These are phyloP conservation scores for Priapulus caudatus DNA, from an alignment of 2,888 invertebrate genomes.

Conservation along the genomic window DNA sequence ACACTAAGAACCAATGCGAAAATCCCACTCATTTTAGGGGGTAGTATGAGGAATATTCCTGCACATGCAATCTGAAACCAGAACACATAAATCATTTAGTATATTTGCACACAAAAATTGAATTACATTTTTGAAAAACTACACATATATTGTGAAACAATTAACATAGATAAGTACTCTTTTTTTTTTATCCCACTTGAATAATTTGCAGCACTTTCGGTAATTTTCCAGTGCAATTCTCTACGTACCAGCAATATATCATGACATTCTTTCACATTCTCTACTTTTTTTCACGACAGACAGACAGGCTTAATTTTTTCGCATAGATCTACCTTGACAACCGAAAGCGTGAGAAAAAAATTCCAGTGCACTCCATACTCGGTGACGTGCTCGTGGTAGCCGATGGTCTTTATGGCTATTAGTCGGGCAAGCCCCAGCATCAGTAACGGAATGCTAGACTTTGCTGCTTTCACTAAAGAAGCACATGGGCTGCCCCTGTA, in stretches of 20 bases:
- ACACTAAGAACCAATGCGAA: constrained; percentile 44
- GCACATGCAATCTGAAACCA: neutral
- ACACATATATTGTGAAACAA: too few species aligned
- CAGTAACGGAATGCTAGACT: constrained; percentile 34
- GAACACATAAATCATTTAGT: too few species aligned
- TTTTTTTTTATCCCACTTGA: too few species aligned
- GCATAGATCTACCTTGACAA: constrained; percentile 56
- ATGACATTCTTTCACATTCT: too few species aligned
- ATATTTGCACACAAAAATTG: too few species aligned
- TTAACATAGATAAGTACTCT: too few species aligned
- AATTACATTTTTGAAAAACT: too few species aligned
- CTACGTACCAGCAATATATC: too few species aligned
- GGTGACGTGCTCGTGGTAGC: constrained; percentile 73
- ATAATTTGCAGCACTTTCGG: too few species aligned
- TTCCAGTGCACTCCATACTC: constrained; percentile 98
- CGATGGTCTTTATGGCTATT: constrained; percentile 43
- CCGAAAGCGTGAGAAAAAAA: constrained; percentile 85
- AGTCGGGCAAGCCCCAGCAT: constrained; percentile 41
- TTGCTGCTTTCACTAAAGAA: neutral
- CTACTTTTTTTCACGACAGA: too few species aligned
- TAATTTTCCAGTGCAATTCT: too few species aligned
- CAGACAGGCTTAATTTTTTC: too few species aligned
- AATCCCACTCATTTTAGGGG: constrained; percentile 38
- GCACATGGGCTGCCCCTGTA: neutral
- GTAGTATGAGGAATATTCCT: constrained; percentile 2